A percentile compares a stretch with the other conserved stretches of the same genome.
These are phyloP conservation scores for Cliona cf. orientalis DNA, from an alignment of 37 sponge, comb jelly and placozoan species.

Conservation along the genomic window DNA sequence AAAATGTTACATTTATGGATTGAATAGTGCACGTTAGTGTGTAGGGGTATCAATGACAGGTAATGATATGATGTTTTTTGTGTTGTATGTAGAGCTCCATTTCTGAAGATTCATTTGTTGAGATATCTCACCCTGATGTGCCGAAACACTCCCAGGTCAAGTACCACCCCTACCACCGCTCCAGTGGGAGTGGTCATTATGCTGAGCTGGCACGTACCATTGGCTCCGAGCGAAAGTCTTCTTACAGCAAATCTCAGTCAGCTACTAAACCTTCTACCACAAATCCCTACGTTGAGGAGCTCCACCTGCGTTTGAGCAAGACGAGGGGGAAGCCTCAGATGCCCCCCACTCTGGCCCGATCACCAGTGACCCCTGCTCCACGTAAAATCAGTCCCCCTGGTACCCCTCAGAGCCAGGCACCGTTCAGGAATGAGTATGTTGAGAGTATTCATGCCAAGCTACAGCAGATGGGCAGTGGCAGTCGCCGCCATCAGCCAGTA, in stretches of 20 bases:
- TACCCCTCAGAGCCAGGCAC: not conserved
- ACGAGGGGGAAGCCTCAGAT: not conserved
- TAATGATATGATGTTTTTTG: not conserved
- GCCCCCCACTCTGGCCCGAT: not conserved
- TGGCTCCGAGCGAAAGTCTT: not conserved
- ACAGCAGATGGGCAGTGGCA: not conserved
- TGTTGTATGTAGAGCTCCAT: not conserved
- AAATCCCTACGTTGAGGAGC: slow-evolving; percentile 3
- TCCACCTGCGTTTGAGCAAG: not conserved
- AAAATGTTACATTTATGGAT: too few species aligned
- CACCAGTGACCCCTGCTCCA: not conserved
- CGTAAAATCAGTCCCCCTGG: not conserved
- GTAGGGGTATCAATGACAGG: not conserved
- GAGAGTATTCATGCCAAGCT: slow-evolving; percentile 8
- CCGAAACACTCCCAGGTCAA: not conserved
- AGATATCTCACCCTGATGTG: not conserved
- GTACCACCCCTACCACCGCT: not conserved
- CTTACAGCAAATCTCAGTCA: not conserved
- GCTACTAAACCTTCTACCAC: not conserved
- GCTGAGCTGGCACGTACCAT: slow-evolving; percentile 1
- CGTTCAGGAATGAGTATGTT: slow-evolving; percentile 13
- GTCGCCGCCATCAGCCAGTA: not conserved
- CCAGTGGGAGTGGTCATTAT: not conserved
- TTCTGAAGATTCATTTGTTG: not conserved
- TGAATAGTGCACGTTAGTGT: not conserved